phyloP scores from a whole-genome alignment of 2,113 vertebrate species.

The Tetraodon nigroviridis region DNA sequence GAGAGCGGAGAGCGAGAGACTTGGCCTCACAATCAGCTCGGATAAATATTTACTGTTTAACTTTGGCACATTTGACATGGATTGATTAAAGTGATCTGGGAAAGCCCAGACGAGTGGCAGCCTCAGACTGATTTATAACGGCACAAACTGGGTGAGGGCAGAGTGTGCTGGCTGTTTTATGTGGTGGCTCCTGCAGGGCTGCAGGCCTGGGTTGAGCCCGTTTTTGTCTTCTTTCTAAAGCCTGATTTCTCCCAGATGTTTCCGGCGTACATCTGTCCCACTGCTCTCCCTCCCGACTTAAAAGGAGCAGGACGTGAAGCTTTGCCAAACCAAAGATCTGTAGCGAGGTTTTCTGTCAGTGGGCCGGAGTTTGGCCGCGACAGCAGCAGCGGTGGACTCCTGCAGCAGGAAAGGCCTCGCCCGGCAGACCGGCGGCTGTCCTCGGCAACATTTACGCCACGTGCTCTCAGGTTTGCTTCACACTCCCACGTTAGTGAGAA shows the following conservation, averaged over 20 bases:
- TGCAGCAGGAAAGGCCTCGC: constrained; percentile 25
- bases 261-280: constrained; percentile 69
- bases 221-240: constrained; percentile 37
- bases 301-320: constrained; percentile 57
- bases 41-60: too few relatives aligned
- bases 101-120: too few relatives aligned
- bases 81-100: too few relatives aligned
- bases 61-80: too few relatives aligned
- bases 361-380: constrained; percentile 38
- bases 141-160: too few relatives aligned
- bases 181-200: constrained; percentile 44
- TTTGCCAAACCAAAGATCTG: constrained; percentile 55
- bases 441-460: too few relatives aligned
- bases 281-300: constrained; percentile 31
- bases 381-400: constrained; percentile 49
- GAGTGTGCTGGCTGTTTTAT: constrained; percentile 30
- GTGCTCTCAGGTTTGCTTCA: too few relatives aligned
- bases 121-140: too few relatives aligned
- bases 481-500: too few relatives aligned
- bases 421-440: constrained; percentile 15
- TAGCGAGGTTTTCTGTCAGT: constrained; percentile 43
- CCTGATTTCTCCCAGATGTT: constrained; percentile 79
- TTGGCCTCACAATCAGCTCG: too few relatives aligned
- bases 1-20: neutral
- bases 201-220: constrained; percentile 58